Percentiles rank a stretch among this genome's conserved stretches.
Evolutionary conservation across 2,797 vertebrate genomes (phyloP).

Genomic region (Thaleichthys pacificus): DNA sequence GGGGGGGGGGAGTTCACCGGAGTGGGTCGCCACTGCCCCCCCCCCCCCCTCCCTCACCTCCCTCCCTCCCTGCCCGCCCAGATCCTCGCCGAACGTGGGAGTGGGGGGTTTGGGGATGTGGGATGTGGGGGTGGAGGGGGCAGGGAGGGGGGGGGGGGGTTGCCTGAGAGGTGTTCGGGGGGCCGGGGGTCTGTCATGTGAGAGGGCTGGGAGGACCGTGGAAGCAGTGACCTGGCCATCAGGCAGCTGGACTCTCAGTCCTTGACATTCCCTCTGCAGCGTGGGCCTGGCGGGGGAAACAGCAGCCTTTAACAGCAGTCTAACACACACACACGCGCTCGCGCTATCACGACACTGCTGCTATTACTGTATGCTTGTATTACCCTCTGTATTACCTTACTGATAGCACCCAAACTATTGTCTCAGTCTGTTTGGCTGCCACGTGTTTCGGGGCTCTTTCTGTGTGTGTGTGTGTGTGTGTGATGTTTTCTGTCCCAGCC

Average conservation of each 20-base stretch:
- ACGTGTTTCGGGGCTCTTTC: background rate
- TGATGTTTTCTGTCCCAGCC: conserved; percentile 3
- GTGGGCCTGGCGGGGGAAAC: background rate
- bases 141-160: conserved; percentile 10
- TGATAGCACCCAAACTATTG: background rate
- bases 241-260: conserved; percentile 24
- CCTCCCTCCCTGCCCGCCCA: conserved; percentile 41
- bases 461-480: background rate
- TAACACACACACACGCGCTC: background rate
- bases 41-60: conserved; percentile 29
- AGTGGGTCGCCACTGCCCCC: conserved; percentile 4
- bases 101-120: conserved; percentile 42
- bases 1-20: conserved; percentile 45
- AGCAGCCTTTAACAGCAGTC: conserved; percentile 8
- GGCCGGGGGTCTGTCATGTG: conserved; percentile 20
- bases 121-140: conserved; percentile 14
- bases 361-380: no score
- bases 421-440: background rate
- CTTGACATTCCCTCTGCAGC: conserved; percentile 6
- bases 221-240: conserved; percentile 25
- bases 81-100: conserved; percentile 39
- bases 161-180: background rate
- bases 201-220: conserved; percentile 22
- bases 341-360: background rate
- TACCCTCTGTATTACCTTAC: no score